Percentiles rank a stretch among this genome's conserved stretches.
Conservation (phyloP, 2,113 vertebrate species). For the Mesoclemmys tuberculata region DNA sequence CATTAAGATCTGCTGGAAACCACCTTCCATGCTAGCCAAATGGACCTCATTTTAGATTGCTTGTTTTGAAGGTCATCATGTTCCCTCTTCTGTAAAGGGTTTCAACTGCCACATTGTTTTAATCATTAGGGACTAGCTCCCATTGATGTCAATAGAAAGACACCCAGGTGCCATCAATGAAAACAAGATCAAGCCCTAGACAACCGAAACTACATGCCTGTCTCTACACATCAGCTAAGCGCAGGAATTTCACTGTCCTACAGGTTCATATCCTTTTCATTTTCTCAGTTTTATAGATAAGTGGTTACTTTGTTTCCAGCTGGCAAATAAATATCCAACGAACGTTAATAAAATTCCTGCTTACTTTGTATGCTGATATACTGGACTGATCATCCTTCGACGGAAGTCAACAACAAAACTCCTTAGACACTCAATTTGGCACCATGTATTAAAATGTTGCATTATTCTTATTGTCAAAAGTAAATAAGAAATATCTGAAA, state of each 20-base stretch:
- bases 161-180: background rate
- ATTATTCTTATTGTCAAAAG: background rate
- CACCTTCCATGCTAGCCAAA: rapidly evolving
- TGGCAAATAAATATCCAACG: background rate
- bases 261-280: background rate
- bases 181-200: background rate
- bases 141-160: background rate
- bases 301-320: background rate
- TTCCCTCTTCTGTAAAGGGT: background rate
- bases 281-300: background rate
- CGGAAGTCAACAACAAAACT: background rate
- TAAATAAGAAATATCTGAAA: background rate
- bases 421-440: background rate
- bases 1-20: background rate
- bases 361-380: background rate
- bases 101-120: background rate
- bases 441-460: background rate
- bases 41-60: background rate
- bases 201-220: background rate
- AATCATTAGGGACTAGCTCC: background rate
- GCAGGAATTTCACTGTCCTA: background rate
- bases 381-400: background rate
- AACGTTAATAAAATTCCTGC: background rate
- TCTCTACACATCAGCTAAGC: background rate
- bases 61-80: rapidly evolving